phyloP scores from a whole-genome alignment of 1,140 invertebrate species.

The Halyomorpha halys region DNA sequence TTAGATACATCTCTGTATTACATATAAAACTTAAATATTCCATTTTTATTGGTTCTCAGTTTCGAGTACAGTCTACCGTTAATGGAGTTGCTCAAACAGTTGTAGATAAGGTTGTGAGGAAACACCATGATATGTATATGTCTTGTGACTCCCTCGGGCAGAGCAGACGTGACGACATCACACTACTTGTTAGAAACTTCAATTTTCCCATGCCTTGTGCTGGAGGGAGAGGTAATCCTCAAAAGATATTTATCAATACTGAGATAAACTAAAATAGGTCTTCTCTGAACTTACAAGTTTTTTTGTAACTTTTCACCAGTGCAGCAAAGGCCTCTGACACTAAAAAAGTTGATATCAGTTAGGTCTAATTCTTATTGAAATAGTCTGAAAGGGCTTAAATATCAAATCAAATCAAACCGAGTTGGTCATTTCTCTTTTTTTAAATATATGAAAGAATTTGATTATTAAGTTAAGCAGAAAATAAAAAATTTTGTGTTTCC shows the following conservation, averaged over 20 bases:
- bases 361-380: too few species aligned
- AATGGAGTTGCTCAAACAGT: conserved; percentile 77
- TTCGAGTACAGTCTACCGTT: conserved; percentile 65
- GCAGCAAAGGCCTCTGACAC: too few species aligned
- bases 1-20: neutral
- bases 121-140: conserved; percentile 73
- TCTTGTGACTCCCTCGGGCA: conserved; percentile 20
- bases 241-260: neutral
- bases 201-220: conserved; percentile 62
- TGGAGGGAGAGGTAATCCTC: neutral
- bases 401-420: too few species aligned
- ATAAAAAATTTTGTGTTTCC: too few species aligned
- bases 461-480: too few species aligned
- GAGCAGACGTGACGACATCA: conserved; percentile 60
- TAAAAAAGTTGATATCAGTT: too few species aligned
- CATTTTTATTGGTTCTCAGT: conserved; percentile 40
- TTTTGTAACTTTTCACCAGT: too few species aligned
- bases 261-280: neutral
- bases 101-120: conserved; percentile 70
- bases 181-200: conserved; percentile 75
- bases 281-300: neutral
- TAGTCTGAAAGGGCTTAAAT: too few species aligned
- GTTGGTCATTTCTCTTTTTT: too few species aligned
- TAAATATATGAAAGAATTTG: too few species aligned
- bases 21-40: neutral